phyloP scores from a whole-genome alignment of 2,888 invertebrate genomes.

The Idaea aversata region DNA sequence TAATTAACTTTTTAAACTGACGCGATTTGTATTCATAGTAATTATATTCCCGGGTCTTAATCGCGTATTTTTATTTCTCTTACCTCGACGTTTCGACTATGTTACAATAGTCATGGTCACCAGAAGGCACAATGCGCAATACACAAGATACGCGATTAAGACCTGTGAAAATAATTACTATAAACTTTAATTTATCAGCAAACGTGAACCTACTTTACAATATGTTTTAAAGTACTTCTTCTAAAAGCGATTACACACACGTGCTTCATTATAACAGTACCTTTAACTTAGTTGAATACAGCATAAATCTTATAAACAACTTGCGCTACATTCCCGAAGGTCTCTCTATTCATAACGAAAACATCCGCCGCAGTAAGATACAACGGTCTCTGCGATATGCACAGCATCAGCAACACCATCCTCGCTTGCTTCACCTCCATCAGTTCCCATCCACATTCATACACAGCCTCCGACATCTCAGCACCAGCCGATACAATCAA shows the following conservation, averaged over 20 bases:
- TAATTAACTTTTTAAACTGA: too few species aligned
- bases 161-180: too few species aligned
- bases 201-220: too few species aligned
- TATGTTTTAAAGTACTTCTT: not conserved
- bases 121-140: too few species aligned
- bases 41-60: too few species aligned
- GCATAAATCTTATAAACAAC: slow-evolving; percentile 60
- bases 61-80: too few species aligned
- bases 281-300: slow-evolving; percentile 47
- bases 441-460: slow-evolving; percentile 52
- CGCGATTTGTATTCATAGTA: too few species aligned
- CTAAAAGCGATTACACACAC: not conserved
- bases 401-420: slow-evolving; percentile 42
- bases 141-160: too few species aligned
- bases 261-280: not conserved
- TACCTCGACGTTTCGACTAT: too few species aligned
- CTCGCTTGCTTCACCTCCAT: slow-evolving; percentile 49
- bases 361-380: slow-evolving; percentile 51
- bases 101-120: too few species aligned
- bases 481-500: slow-evolving; percentile 45
- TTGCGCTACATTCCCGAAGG: slow-evolving; percentile 53
- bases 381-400: slow-evolving; percentile 45
- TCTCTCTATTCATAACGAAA: slow-evolving; percentile 54
- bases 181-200: too few species aligned
- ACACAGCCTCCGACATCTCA: slow-evolving; percentile 44